Evolutionary conservation across 2,797 vertebrate genomes (phyloP).

Genomic region (Nannoperca australis): DNA sequence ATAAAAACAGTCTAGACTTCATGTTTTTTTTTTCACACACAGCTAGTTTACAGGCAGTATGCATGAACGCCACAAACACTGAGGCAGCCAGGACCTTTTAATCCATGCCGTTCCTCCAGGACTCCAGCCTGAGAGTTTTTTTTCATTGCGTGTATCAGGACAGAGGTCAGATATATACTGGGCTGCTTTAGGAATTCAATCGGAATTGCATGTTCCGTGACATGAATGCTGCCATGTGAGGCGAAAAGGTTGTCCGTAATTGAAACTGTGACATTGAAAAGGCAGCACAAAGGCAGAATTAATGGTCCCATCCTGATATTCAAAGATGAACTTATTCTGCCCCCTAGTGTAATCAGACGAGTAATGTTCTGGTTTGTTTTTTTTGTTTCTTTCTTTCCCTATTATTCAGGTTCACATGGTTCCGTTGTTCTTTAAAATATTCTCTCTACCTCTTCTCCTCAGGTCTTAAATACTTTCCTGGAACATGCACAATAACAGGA

Average conservation of each 20-base stretch:
- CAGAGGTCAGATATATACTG: constrained; percentile 61
- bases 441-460: neutral
- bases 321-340: constrained; percentile 49
- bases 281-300: constrained; percentile 41
- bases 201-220: constrained; percentile 60
- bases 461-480: neutral
- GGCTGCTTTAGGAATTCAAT: constrained; percentile 63
- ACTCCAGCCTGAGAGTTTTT: constrained; percentile 12
- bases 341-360: constrained; percentile 46
- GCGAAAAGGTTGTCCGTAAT: constrained; percentile 75
- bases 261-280: constrained; percentile 74
- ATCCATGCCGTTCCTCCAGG: neutral
- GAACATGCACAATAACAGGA: neutral
- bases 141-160: constrained; percentile 13
- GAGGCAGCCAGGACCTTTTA: neutral
- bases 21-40: neutral
- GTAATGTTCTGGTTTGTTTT: neutral
- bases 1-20: neutral
- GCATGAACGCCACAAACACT: neutral
- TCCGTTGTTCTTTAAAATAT: neutral
- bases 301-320: neutral
- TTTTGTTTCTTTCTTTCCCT: neutral
- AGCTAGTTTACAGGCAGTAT: neutral
- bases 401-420: neutral
- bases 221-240: constrained; percentile 56